phyloP scores from a whole-genome alignment of 1,140 invertebrate species.

The Littorina saxatilis region DNA sequence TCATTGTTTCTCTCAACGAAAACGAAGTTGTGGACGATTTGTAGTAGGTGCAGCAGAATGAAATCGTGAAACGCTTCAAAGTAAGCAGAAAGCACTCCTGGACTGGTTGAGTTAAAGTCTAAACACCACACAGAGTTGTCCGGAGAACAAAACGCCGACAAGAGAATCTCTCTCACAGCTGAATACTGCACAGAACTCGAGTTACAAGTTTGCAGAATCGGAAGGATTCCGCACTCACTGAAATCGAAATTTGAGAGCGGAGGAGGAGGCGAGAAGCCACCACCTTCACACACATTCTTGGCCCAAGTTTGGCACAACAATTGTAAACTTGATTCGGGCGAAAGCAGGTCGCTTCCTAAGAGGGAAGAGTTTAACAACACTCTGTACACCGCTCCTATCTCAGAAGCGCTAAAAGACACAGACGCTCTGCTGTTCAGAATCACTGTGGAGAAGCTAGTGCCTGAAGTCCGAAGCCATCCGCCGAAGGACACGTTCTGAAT shows the following conservation, averaged over 20 bases:
- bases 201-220: conserved; percentile 18
- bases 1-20: conserved; percentile 13
- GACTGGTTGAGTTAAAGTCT: conserved; percentile 10
- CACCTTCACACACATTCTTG: background rate
- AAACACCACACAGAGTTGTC: conserved; percentile 20
- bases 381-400: conserved; percentile 28
- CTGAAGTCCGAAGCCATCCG: conserved; percentile 20
- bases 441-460: background rate
- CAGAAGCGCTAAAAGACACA: conserved; percentile 1
- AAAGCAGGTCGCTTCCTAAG: conserved; percentile 19
- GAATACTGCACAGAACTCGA: background rate
- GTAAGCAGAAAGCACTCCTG: conserved; percentile 20
- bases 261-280: background rate
- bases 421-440: background rate
- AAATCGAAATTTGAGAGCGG: background rate
- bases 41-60: conserved; percentile 17
- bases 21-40: conserved; percentile 19
- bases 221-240: conserved; percentile 35
- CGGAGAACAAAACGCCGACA: conserved; percentile 19
- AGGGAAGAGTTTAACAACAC: conserved; percentile 31
- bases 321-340: background rate
- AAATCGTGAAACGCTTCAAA: conserved; percentile 21
- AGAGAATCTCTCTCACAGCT: background rate
- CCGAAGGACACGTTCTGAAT: conserved; percentile 36
- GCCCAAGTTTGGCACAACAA: conserved; percentile 33